Conservation (phyloP, 2,888 invertebrate genomes). For the Adelphocoris suturalis region DNA sequence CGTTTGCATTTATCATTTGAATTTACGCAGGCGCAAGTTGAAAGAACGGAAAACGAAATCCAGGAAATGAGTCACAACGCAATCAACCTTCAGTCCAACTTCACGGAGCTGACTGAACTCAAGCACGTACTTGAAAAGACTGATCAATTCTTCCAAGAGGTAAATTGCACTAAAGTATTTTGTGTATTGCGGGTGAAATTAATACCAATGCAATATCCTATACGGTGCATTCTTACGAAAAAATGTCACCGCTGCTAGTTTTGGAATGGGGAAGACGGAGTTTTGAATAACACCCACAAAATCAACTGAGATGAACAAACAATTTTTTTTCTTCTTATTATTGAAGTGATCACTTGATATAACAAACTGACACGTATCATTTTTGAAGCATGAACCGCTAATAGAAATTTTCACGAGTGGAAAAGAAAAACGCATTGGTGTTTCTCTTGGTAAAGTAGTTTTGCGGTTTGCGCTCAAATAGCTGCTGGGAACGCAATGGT, state of each 20-base stretch:
- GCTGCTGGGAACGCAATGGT: no score
- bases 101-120: slow-evolving; percentile 93
- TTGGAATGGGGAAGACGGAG: not conserved
- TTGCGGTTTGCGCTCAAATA: no score
- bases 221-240: not conserved
- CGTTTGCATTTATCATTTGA: not conserved
- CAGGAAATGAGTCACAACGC: slow-evolving; percentile 95
- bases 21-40: slow-evolving; percentile 87
- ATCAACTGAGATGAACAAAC: not conserved
- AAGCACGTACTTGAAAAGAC: slow-evolving; percentile 95
- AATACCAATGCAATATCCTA: not conserved
- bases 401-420: not conserved
- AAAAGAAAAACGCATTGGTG: no score
- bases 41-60: slow-evolving; percentile 97
- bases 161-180: slow-evolving; percentile 65
- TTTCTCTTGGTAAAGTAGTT: no score
- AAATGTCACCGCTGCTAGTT: not conserved
- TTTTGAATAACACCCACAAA: slow-evolving; percentile 7
- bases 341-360: not conserved
- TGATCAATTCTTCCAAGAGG: slow-evolving; percentile 91
- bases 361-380: not conserved
- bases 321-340: not conserved
- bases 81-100: slow-evolving; percentile 94
- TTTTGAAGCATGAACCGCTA: slow-evolving; percentile 7
- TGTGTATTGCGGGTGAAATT: not conserved